Base-by-base conservation (phyloP, 2,888 invertebrate genomes). In the Alloplasta piceator region DNA sequence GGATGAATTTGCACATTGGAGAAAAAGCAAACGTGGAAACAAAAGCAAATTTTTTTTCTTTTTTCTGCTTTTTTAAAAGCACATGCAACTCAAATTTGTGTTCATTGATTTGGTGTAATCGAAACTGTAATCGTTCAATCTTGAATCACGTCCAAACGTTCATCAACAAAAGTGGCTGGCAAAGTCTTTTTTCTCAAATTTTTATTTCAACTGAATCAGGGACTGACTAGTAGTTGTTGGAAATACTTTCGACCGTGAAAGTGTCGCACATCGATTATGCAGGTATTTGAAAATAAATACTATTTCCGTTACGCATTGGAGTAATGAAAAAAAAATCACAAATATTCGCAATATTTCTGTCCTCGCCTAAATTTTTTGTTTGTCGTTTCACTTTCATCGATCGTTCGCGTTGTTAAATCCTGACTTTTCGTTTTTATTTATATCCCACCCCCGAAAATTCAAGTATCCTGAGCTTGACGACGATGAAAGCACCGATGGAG, bases 141-240 rank as follows among this genome's bases (percentile, higher is more conserved):
- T 58, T 73, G 38, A 64, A 52, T 61, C 55, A 61, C 26, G 9
- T 73, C 43, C 48, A 46, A 46, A 71, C 75, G 63, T 73, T 64
- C 14, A 55, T 60, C 52, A 36, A 26, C 26, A 26, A 60, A 66
- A 60, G 60, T 46, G 38, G 14, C 38, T 60, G 6, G 38, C 58
- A 12, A 63, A 7, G 52, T 63, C 50, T 12, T 63, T 80, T 50
- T 38, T 50, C 60, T 56, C 46, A 82, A 85, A 61, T 46, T 58
- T 55, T 10, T 7, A n/a, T 74, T 60, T 12, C 14, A 39, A 63
- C 36, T 61, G 14, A 71, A 87, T 82, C 86, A 87, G 91, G 91
- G 91, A 91, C 91, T 91, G 91, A 91, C 91, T 91, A 91, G 91
- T 91, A 91, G 91, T 91, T 90, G 91, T 89, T 91, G 91, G 90